Base-by-base conservation (phyloP, 2,888 invertebrate genomes). In the Meganola albula region DNA sequence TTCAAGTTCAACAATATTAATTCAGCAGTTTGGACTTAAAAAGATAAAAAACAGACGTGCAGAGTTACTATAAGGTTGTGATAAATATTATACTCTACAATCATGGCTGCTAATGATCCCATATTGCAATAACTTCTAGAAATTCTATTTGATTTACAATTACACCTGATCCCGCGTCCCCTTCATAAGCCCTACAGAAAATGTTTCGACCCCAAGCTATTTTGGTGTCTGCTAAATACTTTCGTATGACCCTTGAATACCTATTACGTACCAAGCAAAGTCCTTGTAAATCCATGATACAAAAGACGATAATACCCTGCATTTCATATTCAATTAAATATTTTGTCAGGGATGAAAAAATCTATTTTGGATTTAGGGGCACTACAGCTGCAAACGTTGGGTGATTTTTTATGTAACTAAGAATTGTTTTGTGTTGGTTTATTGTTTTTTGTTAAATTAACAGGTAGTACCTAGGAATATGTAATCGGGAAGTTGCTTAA, bases 301-400 rank as follows among this genome's bases (percentile, higher is more conserved):
- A 86, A 86, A 86, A 77, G 77, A 84, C 63, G 74, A 62, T 84
- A 86, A 85, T 79, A 66, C 85, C 77, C 57, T 60, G 69, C 83
- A 87, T 89, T 90, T 88, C 88, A 89, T 90, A 90, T 90, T 90
- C 90, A 90, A 90, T 90, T 90, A 90, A 89, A 89, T 89, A 88
- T 82, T 84, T 76, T 78, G 78, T 75, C 58, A 66, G 69, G 77
- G 76, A 75, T 66, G 63, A 76, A 89, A 88, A 88, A 88, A 89
- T 88, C 85, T 87, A 88, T 89, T 69, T 59, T 36, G 70, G 71
- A 68, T 73, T 76, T 57, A 66, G 66, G 66, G 59, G 47, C 34
- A 20, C n/a, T 20, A 7, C 54, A 60, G 50, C n/a, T 38, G 48
- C 45, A 66, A 63, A 65, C 67, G 63, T 54, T 42, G 51, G 33